Evolutionary conservation across 2,888 invertebrate species (phyloP), one percentile per base, ranked within the genome.

Genomic region (Volucella zonaria): DNA sequence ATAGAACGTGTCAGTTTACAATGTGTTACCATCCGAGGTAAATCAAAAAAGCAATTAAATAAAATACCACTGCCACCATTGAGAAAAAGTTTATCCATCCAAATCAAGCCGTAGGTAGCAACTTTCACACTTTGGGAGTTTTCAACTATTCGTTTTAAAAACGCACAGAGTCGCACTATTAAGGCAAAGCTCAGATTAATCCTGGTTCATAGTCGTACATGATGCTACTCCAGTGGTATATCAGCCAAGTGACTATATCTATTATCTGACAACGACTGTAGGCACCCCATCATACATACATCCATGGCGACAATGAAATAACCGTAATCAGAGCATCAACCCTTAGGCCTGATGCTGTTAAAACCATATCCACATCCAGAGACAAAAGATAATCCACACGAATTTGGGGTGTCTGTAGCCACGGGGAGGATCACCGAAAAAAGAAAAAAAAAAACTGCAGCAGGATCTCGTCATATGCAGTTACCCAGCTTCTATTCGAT

Each of bases 401-500:
- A 75, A 75, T 83, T 67, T 61, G 59, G 66, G 40, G 47, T 83
- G 85, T 85, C 81, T 85, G 56, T 67, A 62, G 56, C 81, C 71
- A 51, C 47, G 42, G 71, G 75, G 61, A 51, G n/a, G 56, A 54
- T 43, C 23, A 49, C 59, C 47, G n/a, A 45, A 74, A 56, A 67
- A 76, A 49, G 47, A 64, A 47, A 67, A 56, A 47, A 67, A 56
- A 62, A 71, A 75, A 73, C 66, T 11, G 76, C 80, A 76, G 4
- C 1, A 6, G 31, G 31, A 83, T 83, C 80, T 66, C 62, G 67
- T 31, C 80, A 68, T 67, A 38, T 71, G 80, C 79, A 83, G 75
- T 79, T 80, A 83, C 79, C 79, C 79, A 70, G 74, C 78, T 70
- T 58, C 47, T 61, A 45, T 54, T 11, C 15, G 9, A 59, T 40